Evolutionary conservation across 2,797 vertebrate genomes (phyloP), one percentile per base, ranked within the genome.

Genomic region (Hippopotamyrus pictus): DNA sequence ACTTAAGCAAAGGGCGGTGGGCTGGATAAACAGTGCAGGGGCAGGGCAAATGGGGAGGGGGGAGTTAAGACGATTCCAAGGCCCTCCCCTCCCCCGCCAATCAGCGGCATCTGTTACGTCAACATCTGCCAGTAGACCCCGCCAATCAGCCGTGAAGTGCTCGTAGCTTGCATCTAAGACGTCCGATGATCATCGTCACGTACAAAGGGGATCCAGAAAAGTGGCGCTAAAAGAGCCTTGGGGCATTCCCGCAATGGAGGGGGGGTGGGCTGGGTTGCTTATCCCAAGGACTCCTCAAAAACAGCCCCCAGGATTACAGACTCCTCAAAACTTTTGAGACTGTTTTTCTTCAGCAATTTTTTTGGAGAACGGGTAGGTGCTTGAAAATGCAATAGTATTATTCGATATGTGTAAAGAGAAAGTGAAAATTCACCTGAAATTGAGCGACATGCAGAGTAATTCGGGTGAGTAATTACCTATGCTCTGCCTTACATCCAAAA

Each of bases 391-490:
- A 44, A 51, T 48, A 12, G 82, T 48, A 51, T 50, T 84, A 50
- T 84, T 46, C n/a, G 41, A 50, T 29, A 84, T 84, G 82, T 25
- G n/a, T 50, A 50, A 84, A 84, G 82, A 48, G 82, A 48, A 48
- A 48, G 22, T 22, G 48, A 84, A 25, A 84, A 84, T 84, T 84
- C 44, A 84, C 41, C 82, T 84, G n/a, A 50, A 50, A 25, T 11
- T 19, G 82, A 84, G 82, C 1, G 37, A 44, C 73, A 79, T 44
- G 73, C 37, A 79, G 73, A 7, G 3, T 50, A 84, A 84, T 22
- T 22, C 82, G 48, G 82, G 41, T n/a, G 22, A 48, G 91, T 90
- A 59, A 93, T 88, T 91, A 87, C 87, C 44, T 90, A 46, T 86
- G 92, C 91, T 88, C 53, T 33, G 41, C 86, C 53, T 90, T 69